Conservation (phyloP, 2,113 vertebrate species). For the Seriola aureovittata region DNA sequence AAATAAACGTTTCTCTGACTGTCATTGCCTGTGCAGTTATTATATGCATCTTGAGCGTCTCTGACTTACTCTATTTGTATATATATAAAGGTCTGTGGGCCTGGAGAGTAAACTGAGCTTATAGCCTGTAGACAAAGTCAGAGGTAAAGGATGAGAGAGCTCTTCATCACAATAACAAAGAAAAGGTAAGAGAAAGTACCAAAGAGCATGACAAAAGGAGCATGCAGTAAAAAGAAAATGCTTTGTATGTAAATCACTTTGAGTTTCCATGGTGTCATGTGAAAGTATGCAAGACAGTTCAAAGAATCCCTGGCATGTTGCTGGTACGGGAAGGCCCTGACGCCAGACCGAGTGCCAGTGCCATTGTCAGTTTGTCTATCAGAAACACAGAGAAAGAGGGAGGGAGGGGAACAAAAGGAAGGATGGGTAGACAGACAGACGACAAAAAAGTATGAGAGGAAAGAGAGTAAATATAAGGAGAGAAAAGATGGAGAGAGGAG, state of each 20-base stretch:
- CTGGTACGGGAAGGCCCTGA: slow-evolving; percentile 61
- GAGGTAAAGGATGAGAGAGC: slow-evolving; percentile 40
- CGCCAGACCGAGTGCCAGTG: slow-evolving; percentile 69
- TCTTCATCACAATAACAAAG: slow-evolving; percentile 65
- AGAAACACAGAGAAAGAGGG: slow-evolving; percentile 32
- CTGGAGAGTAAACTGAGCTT: slow-evolving; percentile 37
- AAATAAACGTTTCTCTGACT: neutral
- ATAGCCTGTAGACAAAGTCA: slow-evolving; percentile 44
- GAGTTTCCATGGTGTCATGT: slow-evolving; percentile 71
- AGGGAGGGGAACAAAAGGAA: slow-evolving; percentile 40
- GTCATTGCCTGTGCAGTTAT: neutral
- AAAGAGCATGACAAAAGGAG: slow-evolving; percentile 56
- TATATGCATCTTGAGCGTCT: slow-evolving; percentile 6
- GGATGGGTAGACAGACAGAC: slow-evolving; percentile 38
- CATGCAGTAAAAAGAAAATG: slow-evolving; percentile 58
- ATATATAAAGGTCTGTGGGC: slow-evolving; percentile 12
- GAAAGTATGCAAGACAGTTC: slow-evolving; percentile 71
- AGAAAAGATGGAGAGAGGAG: slow-evolving; percentile 35
- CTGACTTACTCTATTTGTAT: slow-evolving; percentile 4
- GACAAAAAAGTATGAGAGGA: slow-evolving; percentile 48
- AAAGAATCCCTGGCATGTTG: slow-evolving; percentile 76
- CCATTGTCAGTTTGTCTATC: slow-evolving; percentile 69
- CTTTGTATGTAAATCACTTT: slow-evolving; percentile 70
- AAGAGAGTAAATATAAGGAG: slow-evolving; percentile 34
- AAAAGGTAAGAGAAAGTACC: slow-evolving; percentile 56